phyloP scores from a whole-genome alignment of 2,113 vertebrate genomes.

The Erythrocercus mccallii region DNA sequence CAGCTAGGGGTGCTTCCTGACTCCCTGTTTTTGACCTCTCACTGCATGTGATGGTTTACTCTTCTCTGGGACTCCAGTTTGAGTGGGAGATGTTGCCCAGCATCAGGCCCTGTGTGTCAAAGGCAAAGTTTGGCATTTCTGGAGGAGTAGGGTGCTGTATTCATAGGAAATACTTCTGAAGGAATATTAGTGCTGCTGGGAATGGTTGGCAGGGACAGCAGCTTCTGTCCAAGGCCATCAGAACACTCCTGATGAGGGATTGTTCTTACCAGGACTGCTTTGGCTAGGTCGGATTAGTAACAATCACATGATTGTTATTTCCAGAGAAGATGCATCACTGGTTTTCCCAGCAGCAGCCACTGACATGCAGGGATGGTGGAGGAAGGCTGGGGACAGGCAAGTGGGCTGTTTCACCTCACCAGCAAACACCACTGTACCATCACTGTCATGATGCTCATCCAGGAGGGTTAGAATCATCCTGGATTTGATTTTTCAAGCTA shows the following conservation, averaged over 20 bases:
- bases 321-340: background rate
- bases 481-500: background rate
- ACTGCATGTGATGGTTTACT: background rate
- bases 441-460: background rate
- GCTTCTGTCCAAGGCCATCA: background rate
- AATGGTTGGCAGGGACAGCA: background rate
- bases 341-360: background rate
- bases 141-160: background rate
- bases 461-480: background rate
- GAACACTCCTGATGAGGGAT: background rate
- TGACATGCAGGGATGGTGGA: background rate
- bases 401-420: background rate
- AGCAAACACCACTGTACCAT: background rate
- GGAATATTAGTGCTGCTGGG: background rate
- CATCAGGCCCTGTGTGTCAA: background rate
- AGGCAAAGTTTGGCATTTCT: background rate
- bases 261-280: background rate
- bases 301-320: background rate
- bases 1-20: fast-evolving
- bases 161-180: background rate
- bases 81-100: background rate
- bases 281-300: background rate
- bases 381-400: background rate
- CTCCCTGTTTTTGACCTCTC: background rate
- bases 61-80: background rate